These are phyloP conservation scores for Gallinago media DNA, from an alignment of 2,113 vertebrate species.

Conservation along the genomic window DNA sequence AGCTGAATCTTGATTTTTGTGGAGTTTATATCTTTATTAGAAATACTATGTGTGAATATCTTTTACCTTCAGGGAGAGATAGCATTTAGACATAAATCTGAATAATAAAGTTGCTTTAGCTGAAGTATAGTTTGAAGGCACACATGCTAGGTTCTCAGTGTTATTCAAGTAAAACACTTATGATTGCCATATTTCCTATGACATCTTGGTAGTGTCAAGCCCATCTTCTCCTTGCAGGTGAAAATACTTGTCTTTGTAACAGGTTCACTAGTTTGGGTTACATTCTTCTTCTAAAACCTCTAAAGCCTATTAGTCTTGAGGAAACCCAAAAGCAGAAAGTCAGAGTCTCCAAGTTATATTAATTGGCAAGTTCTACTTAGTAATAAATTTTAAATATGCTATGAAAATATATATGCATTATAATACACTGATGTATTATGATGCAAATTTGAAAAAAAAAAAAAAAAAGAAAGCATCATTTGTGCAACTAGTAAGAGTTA, in stretches of 20 bases:
- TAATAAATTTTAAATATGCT: neutral
- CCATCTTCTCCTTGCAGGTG: neutral
- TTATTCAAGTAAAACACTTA: neutral
- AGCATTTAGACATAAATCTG: neutral
- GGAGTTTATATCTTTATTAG: neutral
- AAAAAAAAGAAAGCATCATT: neutral
- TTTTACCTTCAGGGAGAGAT: neutral
- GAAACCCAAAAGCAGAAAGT: neutral
- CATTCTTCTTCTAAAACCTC: neutral
- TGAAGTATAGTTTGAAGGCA: neutral
- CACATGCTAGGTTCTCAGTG: neutral
- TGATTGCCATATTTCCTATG: neutral
- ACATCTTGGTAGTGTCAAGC: neutral
- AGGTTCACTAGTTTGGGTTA: neutral
- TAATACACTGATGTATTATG: neutral
- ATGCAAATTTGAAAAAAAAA: neutral
- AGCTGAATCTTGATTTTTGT: neutral
- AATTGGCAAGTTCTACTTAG: neutral
- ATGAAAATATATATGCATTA: neutral
- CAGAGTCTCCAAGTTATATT: neutral
- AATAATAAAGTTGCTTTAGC: neutral
- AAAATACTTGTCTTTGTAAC: neutral
- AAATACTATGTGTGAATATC: neutral
- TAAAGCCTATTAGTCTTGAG: neutral
- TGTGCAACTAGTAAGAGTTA: neutral